Percentiles rank a stretch among this genome's conserved stretches.
phyloP scores from a whole-genome alignment of 2,113 vertebrate species.

The Cyprinodon brontotheroides region DNA sequence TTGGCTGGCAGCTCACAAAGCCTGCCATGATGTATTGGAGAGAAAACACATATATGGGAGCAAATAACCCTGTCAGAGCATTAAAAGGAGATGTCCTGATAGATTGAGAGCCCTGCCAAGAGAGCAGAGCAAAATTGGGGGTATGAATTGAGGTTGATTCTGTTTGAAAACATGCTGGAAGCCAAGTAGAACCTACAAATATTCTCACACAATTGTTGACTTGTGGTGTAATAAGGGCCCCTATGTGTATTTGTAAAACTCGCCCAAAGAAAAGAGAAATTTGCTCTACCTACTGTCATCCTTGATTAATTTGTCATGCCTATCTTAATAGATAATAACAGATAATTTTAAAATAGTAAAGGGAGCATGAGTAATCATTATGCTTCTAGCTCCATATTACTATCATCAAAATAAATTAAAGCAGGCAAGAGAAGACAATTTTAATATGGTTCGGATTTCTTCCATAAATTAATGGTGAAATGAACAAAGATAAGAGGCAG shows the following conservation, averaged over 20 bases:
- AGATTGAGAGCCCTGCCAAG: constrained; percentile 76
- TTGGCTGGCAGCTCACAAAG: constrained; percentile 78
- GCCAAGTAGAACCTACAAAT: constrained; percentile 71
- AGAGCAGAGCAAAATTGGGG: constrained; percentile 76
- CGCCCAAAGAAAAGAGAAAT: constrained; percentile 40
- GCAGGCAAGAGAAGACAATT: constrained; percentile 33
- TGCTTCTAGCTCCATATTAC: constrained; percentile 44
- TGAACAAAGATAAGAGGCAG: constrained; percentile 17
- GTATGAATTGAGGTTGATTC: constrained; percentile 76
- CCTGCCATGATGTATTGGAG: constrained; percentile 84
- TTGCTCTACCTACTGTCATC: constrained; percentile 40
- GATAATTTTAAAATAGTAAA: constrained; percentile 63
- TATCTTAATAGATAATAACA: constrained; percentile 40
- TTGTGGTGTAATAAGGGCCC: constrained; percentile 43
- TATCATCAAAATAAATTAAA: constrained; percentile 29
- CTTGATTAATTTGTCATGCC: constrained; percentile 55
- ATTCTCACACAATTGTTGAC: constrained; percentile 79
- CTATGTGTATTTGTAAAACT: constrained; percentile 67
- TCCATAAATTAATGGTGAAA: constrained; percentile 22
- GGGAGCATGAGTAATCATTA: constrained; percentile 54
- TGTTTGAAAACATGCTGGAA: constrained; percentile 71
- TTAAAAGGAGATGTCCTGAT: constrained; percentile 82
- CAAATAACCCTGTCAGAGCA: constrained; percentile 86
- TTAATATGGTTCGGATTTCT: constrained; percentile 23
- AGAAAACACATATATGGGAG: constrained; percentile 86